Evolutionary conservation across 2,113 vertebrate species (phyloP).

Genomic region (Microtus richardsoni): DNA sequence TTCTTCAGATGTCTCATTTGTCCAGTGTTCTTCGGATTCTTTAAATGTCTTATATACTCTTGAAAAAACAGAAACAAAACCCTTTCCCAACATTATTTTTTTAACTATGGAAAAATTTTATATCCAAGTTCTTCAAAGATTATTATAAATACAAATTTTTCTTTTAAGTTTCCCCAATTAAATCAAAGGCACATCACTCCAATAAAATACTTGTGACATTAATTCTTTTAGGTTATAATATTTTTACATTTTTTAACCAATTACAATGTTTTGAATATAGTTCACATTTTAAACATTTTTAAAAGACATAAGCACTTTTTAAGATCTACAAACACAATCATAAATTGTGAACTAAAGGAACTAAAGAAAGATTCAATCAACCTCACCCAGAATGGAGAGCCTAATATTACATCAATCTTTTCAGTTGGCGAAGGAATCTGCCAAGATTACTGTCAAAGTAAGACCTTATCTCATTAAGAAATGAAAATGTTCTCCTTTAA

Average conservation of each 20-base stretch:
- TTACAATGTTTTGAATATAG: conserved; percentile 44
- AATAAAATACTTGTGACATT: conserved; percentile 53
- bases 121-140: conserved; percentile 83
- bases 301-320: conserved; percentile 49
- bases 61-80: no score
- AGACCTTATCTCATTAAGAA: conserved; percentile 39
- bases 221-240: conserved; percentile 53
- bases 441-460: conserved; percentile 56
- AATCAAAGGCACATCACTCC: conserved; percentile 77
- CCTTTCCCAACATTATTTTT: no score
- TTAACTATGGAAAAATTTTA: conserved; percentile 78
- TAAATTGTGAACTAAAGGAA: neutral
- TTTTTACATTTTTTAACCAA: conserved; percentile 36
- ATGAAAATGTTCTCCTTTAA: neutral
- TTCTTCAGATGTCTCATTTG: no score
- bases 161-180: conserved; percentile 79
- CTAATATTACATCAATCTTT: conserved; percentile 45
- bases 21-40: no score
- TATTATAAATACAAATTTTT: conserved; percentile 81
- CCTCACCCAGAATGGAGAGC: conserved; percentile 22
- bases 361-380: conserved; percentile 37
- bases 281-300: conserved; percentile 59
- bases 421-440: neutral
- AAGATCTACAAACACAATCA: conserved; percentile 58
- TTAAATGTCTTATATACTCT: no score